Conservation (phyloP, 2,113 vertebrate species). For the Globicephala melas region DNA sequence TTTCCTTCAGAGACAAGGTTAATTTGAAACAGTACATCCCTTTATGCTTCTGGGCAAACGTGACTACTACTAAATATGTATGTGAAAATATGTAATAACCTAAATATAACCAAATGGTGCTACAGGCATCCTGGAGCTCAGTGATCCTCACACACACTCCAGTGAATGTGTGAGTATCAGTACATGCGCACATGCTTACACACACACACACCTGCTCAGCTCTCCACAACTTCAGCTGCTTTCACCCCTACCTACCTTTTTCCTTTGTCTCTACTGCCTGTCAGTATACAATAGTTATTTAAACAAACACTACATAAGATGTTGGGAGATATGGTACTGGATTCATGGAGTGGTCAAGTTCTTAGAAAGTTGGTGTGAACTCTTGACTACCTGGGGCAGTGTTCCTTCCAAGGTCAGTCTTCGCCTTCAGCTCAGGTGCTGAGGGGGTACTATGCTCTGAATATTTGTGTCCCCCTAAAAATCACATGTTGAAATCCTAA, state of each 20-base stretch:
- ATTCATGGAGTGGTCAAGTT: not conserved
- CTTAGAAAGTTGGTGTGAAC: constrained; percentile 10
- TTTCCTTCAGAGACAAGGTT: constrained; percentile 53
- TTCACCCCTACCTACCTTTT: not conserved
- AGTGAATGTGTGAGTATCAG: fast-evolving
- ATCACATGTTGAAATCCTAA: not conserved
- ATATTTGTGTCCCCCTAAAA: not conserved
- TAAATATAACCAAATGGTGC: constrained; percentile 78
- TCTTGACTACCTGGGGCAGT: not conserved
- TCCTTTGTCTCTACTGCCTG: constrained; percentile 52
- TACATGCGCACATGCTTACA: fast-evolving
- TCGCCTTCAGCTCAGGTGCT: not conserved
- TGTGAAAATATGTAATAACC: constrained; percentile 71
- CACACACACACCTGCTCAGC: not conserved
- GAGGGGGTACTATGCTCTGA: not conserved
- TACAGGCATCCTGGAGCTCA: constrained; percentile 37
- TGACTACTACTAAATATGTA: constrained; percentile 78
- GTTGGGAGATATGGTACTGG: not conserved
- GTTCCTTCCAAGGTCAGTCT: not conserved
- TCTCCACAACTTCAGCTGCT: not conserved
- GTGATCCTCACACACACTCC: not conserved
- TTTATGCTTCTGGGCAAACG: constrained; percentile 76
- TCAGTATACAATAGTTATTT: constrained; percentile 49
- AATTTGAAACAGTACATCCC: constrained; percentile 57
- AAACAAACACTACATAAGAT: constrained; percentile 67